Evolutionary conservation across 30 jellyfish, hydroid and myxozoan species (phyloP), one percentile per base, ranked within the genome.

Genomic region (Aurelia aurita): DNA sequence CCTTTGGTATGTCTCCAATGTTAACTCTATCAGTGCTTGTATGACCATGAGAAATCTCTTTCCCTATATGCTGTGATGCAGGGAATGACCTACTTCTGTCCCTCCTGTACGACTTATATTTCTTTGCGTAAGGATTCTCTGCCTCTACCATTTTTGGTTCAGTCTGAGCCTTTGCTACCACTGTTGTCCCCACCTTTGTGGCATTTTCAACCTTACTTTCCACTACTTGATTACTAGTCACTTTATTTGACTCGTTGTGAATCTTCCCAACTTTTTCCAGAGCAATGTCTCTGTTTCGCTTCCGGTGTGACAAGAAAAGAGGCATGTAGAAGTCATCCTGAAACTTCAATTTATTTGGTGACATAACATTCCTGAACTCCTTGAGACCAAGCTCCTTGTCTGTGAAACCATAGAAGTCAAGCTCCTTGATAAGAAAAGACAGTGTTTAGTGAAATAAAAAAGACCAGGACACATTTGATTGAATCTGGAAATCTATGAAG

Each of bases 71-170:
- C 67, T 55, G 67, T 6, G 71, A 51, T 44, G 20, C 22, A 29
- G 69, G 68, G 22, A 25, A 26, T 6, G 85, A 64, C 28, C 67
- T 78, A 19, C 84, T 77, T 74, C 96, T 58, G 72, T 80, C 86
- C 61, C 79, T 82, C 57, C 97, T 43, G 63, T 72, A 90, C 10
- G 92, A 82, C 76, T 54, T 57, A 58, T 90, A 90, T 55, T 58
- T 73, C 63, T 84, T 90, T 35, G 91, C 91, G 85, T 90, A 90
- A 0, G 97, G 97, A 66, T 90, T 90, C 14, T 49, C 79, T 28
- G 18, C 49, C 39, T 90, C 95, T 13, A 70, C 8, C 49, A 51
- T 22, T 21, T 58, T 20, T 35, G 53, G 23, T 15, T 27, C 79
- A 18, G 47, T 63, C 18, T 57, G 85, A 11, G 32, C 59, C 34